A percentile compares a stretch with the other conserved stretches of the same genome.
These are phyloP conservation scores for Drosophila albomicans DNA, from an alignment of 1,140 invertebrate genomes.

Conservation along the genomic window DNA sequence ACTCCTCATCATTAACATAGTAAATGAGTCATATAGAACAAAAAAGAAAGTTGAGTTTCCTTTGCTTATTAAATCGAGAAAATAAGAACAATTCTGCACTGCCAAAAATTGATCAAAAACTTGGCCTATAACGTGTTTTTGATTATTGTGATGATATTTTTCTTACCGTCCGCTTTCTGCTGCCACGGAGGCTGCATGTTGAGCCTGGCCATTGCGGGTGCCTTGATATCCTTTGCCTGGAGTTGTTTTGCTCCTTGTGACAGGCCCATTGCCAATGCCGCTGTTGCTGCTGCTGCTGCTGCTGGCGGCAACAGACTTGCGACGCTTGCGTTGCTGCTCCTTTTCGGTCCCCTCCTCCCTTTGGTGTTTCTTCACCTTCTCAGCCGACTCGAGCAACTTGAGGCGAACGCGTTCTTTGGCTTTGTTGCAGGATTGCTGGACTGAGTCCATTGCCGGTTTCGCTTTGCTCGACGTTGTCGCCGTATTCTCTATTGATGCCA, in stretches of 20 bases:
- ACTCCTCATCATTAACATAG: too few relatives aligned
- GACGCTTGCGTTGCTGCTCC: constrained; percentile 86
- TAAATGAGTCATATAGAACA: too few relatives aligned
- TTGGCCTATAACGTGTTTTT: too few relatives aligned
- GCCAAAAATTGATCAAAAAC: too few relatives aligned
- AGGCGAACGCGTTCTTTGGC: constrained; percentile 97
- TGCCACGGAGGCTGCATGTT: constrained; percentile 74
- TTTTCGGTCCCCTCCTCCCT: constrained; percentile 92
- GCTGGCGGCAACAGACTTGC: constrained; percentile 80
- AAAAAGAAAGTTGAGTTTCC: too few relatives aligned
- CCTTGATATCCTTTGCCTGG: constrained; percentile 47
- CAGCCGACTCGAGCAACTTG: constrained; percentile 92
- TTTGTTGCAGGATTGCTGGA: constrained; percentile 95
- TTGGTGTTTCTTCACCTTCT: constrained; percentile 93
- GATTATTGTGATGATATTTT: background rate
- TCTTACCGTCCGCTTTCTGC: constrained; percentile 81
- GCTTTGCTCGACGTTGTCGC: constrained; percentile 86
- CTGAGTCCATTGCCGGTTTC: constrained; percentile 90
- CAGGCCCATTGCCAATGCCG: constrained; percentile 37
- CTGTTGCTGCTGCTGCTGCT: constrained; percentile 22
- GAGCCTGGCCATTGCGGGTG: constrained; percentile 38
- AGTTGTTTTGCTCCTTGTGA: constrained; percentile 32
- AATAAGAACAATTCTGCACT: too few relatives aligned
- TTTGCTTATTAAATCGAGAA: too few relatives aligned
- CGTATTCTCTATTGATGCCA: constrained; percentile 91